Conservation (phyloP, 2,888 invertebrate genomes). For the Nymphalis c-album region DNA sequence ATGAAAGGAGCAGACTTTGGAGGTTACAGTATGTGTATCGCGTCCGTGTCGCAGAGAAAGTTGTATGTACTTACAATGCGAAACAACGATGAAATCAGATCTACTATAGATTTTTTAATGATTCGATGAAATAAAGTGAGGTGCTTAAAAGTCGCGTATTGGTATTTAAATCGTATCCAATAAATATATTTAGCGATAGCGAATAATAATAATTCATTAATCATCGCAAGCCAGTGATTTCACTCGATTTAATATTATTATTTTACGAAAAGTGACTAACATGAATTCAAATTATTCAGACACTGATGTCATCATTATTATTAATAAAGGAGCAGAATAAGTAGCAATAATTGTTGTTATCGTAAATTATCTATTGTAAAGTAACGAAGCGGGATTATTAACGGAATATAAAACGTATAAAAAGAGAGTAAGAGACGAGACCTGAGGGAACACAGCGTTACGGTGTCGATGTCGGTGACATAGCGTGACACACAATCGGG, state of each 20-base stretch:
- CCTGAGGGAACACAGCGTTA: slow-evolving; percentile 42
- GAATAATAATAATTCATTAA: not conserved
- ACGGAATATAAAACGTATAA: slow-evolving; percentile 28
- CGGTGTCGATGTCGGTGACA: slow-evolving; percentile 70
- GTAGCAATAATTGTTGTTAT: not conserved
- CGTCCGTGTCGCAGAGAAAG: slow-evolving; percentile 46
- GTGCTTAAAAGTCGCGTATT: not conserved
- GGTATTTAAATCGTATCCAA: not conserved
- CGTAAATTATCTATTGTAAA: not conserved
- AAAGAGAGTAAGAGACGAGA: slow-evolving; percentile 13
- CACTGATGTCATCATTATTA: not conserved
- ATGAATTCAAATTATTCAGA: not conserved
- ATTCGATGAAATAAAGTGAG: not conserved
- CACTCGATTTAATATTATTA: not conserved
- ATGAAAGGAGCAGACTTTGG: slow-evolving; percentile 7
- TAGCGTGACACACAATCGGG: slow-evolving; percentile 72
- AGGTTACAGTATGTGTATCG: slow-evolving; percentile 20
- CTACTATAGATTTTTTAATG: slow-evolving; percentile 12
- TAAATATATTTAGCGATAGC: not conserved
- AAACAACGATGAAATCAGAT: slow-evolving; percentile 46
- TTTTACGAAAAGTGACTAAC: not conserved
- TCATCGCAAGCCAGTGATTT: not conserved
- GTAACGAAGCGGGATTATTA: slow-evolving; percentile 6
- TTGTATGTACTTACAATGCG: slow-evolving; percentile 44
- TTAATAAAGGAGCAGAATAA: not conserved